A percentile compares a stretch with the other conserved stretches of the same genome.
These are phyloP conservation scores for Caenorhabditis parvicauda DNA, from an alignment of 2,888 invertebrate species.

Conservation along the genomic window DNA sequence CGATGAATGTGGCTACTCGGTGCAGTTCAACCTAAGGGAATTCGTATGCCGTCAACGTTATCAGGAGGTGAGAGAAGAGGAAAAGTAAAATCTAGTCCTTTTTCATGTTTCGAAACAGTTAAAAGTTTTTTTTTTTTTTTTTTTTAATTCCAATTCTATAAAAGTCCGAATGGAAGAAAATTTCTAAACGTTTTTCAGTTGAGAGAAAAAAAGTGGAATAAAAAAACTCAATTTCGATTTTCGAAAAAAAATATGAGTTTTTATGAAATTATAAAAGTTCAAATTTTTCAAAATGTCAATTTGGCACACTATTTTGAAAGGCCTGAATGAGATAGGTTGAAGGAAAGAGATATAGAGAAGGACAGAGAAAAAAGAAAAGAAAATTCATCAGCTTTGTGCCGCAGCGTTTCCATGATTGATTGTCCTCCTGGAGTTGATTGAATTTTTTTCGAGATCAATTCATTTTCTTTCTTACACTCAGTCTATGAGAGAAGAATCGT, in stretches of 20 bases:
- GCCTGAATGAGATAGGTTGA: too few species aligned
- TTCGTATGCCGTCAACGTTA: conserved; percentile 53
- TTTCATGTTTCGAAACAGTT: conserved; percentile 1
- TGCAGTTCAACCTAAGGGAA: conserved; percentile 61
- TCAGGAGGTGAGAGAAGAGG: conserved; percentile 36
- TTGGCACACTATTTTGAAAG: too few species aligned
- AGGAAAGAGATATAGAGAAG: too few species aligned
- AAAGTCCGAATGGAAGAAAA: too few species aligned
- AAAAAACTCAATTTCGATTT: background rate
- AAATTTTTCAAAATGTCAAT: background rate
- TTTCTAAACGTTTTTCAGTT: background rate
- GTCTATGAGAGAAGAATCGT: too few species aligned
- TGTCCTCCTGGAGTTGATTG: too few species aligned
- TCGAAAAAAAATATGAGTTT: background rate
- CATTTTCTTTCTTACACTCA: too few species aligned
- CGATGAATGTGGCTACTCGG: conserved; percentile 59
- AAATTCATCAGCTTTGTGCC: too few species aligned
- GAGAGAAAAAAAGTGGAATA: conserved; percentile 1
- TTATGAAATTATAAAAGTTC: background rate
- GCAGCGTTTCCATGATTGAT: too few species aligned
- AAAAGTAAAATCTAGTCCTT: background rate
- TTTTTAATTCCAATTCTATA: background rate
- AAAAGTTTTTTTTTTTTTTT: background rate
- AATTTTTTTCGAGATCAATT: too few species aligned
- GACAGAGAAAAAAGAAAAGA: too few species aligned